phyloP scores from a whole-genome alignment of 1,140 invertebrate species.

The Drosophila bipectinata region DNA sequence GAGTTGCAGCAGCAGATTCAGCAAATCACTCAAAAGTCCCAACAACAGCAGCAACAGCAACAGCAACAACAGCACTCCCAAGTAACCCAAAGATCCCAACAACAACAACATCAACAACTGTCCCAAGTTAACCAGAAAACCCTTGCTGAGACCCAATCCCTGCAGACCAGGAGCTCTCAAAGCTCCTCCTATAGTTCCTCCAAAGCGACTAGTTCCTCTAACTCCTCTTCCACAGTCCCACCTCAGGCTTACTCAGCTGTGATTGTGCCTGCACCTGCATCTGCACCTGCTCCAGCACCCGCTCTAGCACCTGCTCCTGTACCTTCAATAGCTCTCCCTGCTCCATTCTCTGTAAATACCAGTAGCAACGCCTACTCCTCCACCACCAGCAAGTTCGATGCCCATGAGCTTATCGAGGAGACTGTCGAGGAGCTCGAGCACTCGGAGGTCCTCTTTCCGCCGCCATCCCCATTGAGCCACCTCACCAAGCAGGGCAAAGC shows the following conservation, averaged over 20 bases:
- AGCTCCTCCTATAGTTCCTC: constrained; percentile 43
- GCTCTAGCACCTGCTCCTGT: constrained; percentile 9
- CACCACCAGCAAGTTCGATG: constrained; percentile 53
- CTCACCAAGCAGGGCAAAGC: constrained; percentile 68
- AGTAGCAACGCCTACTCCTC: constrained; percentile 11
- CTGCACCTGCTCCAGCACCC: constrained; percentile 24
- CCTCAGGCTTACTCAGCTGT: constrained; percentile 17
- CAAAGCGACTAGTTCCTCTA: constrained; percentile 74
- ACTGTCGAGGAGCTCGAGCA: constrained; percentile 77
- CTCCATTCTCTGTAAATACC: constrained; percentile 6
- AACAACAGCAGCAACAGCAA: constrained; percentile 20
- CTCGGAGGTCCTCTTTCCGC: constrained; percentile 72
- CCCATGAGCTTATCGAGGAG: constrained; percentile 72
- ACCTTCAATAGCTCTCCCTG: constrained; percentile 14
- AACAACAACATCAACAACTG: constrained; percentile 22
- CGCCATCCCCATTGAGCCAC: constrained; percentile 82
- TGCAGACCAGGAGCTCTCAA: constrained; percentile 39
- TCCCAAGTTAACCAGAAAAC: constrained; percentile 20
- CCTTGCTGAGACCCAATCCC: constrained; percentile 48
- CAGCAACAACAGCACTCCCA: constrained; percentile 19
- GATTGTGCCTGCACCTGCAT: constrained; percentile 19
- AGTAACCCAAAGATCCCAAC: constrained; percentile 35
- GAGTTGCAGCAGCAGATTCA: constrained; percentile 42
- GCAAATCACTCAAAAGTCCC: constrained; percentile 21
- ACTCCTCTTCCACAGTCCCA: constrained; percentile 82